phyloP scores from a whole-genome alignment of 2,113 vertebrate genomes.

The Vidua macroura region DNA sequence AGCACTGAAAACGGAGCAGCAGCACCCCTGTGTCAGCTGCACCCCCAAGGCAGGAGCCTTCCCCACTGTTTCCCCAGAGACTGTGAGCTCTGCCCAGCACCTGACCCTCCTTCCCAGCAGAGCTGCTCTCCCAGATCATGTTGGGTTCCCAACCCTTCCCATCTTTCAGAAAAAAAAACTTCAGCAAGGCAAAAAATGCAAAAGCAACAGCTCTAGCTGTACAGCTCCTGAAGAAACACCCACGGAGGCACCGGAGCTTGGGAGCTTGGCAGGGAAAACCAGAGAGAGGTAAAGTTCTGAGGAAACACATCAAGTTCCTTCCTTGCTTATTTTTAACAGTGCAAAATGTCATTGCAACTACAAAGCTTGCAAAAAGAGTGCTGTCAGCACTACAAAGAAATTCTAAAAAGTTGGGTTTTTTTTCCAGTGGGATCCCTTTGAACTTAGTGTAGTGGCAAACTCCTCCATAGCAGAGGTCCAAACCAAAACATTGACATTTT shows the following conservation, averaged over 20 bases:
- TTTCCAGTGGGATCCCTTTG: not conserved
- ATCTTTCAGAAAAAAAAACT: not conserved
- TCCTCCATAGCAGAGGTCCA: not conserved
- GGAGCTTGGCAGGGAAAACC: conserved; percentile 8
- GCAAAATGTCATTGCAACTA: conserved; percentile 22
- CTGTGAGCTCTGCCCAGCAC: not conserved
- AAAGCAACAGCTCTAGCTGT: not conserved
- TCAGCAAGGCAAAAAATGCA: not conserved
- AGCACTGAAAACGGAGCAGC: not conserved
- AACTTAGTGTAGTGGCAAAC: not conserved
- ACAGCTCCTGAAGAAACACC: conserved; percentile 33
- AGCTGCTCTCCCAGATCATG: not conserved
- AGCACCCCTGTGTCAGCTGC: not conserved
- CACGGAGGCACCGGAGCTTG: not conserved
- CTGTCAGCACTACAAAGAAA: not conserved
- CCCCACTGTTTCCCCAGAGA: not conserved
- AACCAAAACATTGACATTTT: not conserved
- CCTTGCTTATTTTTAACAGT: not conserved
- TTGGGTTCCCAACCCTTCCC: not conserved
- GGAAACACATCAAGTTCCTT: not conserved
- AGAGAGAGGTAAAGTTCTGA: conserved; percentile 25
- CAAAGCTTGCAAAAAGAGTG: not conserved
- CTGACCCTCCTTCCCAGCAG: not conserved
- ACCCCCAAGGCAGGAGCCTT: not conserved
- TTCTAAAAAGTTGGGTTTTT: not conserved